Base-by-base conservation (phyloP, 2,888 invertebrate species). In the Punctoribates punctum region DNA sequence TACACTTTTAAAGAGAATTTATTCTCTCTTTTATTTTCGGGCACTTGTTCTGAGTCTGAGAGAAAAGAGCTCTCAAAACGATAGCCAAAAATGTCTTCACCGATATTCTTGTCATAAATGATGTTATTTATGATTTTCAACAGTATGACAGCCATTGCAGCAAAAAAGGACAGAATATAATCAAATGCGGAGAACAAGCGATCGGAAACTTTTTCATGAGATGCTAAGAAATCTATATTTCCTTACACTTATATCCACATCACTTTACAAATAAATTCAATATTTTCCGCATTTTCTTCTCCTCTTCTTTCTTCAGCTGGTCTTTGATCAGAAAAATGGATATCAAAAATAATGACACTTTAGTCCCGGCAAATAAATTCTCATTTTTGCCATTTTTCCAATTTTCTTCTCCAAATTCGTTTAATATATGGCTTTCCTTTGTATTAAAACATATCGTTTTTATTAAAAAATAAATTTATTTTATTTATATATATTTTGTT, bases 81-180 rank as follows among this genome's bases (percentile, higher is more conserved):
- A 42, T 42, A 42, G 42, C 51, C 2, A 51, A 51, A 51, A 17
- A 51, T n/a, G 20, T 20, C 11, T 51, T 51, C 51, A 51, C n/a
- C n/a, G n/a, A 51, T 51, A 51, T 51, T 51, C 51, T 17, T 51
- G 51, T 51, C 51, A 51, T 51, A 51, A 20, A 51, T 51, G 51
- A 51, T 51, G 51, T 51, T 51, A 51, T 51, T 51, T 51, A 51
- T 51, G 51, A 51, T 20, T 51, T 51, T 51, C 51, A 51, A 51
- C n/a, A 51, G n/a, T 51, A 51, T 51, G 51, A 51, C 51, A 51
- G 51, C n/a, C 51, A 51, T 51, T 51, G 51, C 5, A n/a, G 2
- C 17, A 51, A 51, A 42, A 42, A 42, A 17, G 51, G 20, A 20
- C 20, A 51, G 51, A 20, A 17, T 20, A 51, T 51, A 20, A 51